Evolutionary conservation across 2,113 vertebrate species (phyloP).

Genomic region (Menura novaehollandiae): DNA sequence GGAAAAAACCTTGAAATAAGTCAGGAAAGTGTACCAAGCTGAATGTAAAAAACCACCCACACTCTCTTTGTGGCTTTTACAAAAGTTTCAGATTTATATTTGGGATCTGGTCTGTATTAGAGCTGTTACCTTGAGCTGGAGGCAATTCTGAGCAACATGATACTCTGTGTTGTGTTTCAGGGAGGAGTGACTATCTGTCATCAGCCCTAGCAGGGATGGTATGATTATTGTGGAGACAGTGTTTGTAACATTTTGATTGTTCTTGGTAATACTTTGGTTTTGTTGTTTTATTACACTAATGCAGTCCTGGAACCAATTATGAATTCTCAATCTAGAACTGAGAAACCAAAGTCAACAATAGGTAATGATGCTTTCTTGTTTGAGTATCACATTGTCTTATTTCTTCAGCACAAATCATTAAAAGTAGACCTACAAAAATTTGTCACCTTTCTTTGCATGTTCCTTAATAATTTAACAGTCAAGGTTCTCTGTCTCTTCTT

Average conservation of each 20-base stretch:
- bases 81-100: neutral
- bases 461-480: neutral
- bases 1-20: neutral
- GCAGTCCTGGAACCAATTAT: slow-evolving; percentile 53
- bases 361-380: slow-evolving; percentile 48
- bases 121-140: neutral
- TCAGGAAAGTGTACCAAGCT: neutral
- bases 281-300: slow-evolving; percentile 17
- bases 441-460: neutral
- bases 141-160: neutral
- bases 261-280: neutral
- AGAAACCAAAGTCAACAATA: slow-evolving; percentile 50
- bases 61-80: neutral
- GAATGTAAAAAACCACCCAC: neutral
- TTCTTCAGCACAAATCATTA: neutral
- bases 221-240: neutral
- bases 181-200: neutral
- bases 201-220: neutral
- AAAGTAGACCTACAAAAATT: neutral
- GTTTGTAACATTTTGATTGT: neutral
- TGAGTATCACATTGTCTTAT: neutral
- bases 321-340: slow-evolving; percentile 34
- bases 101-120: neutral
- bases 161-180: neutral
- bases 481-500: neutral